Percentiles rank a stretch among this genome's conserved stretches.
These are phyloP conservation scores for Pangasianodon gigas DNA, from an alignment of 2,113 vertebrate species.

Conservation along the genomic window DNA sequence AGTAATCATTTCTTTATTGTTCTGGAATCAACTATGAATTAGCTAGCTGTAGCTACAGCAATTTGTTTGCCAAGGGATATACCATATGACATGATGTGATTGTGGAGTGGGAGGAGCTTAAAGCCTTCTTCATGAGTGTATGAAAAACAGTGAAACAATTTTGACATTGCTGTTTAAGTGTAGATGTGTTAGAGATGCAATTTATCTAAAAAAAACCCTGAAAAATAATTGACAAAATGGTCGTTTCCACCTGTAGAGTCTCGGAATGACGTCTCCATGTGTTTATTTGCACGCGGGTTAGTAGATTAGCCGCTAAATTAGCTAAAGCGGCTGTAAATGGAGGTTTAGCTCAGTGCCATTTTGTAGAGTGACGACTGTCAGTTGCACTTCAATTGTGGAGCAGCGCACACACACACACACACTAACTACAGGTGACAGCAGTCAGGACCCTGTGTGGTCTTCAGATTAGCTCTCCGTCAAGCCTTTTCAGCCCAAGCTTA, in stretches of 20 bases:
- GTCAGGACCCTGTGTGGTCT: constrained; percentile 68
- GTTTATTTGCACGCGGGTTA: not conserved
- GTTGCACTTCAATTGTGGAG: constrained; percentile 60
- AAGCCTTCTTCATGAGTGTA: not conserved
- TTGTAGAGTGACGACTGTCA: constrained; percentile 60
- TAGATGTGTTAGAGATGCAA: not conserved
- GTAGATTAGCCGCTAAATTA: not conserved
- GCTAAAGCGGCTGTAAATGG: not conserved
- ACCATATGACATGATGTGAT: not conserved
- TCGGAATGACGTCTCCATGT: not conserved
- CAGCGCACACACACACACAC: constrained; percentile 31
- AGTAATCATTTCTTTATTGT: not conserved
- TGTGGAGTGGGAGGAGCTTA: not conserved
- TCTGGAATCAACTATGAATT: not conserved
- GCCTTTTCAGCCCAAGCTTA: constrained; percentile 31
- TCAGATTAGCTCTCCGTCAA: constrained; percentile 61
- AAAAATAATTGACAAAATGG: not conserved
- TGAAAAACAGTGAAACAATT: not conserved
- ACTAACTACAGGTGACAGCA: constrained; percentile 50
- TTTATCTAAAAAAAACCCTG: too few species aligned
- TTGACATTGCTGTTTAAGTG: not conserved
- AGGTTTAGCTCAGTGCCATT: constrained; percentile 62
- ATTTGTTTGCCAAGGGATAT: not conserved
- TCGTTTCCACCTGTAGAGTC: not conserved
- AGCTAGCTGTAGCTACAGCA: not conserved